These are phyloP conservation scores for Kryptolebias ocellatus DNA, from an alignment of 2,797 vertebrate species.

Conservation along the genomic window DNA sequence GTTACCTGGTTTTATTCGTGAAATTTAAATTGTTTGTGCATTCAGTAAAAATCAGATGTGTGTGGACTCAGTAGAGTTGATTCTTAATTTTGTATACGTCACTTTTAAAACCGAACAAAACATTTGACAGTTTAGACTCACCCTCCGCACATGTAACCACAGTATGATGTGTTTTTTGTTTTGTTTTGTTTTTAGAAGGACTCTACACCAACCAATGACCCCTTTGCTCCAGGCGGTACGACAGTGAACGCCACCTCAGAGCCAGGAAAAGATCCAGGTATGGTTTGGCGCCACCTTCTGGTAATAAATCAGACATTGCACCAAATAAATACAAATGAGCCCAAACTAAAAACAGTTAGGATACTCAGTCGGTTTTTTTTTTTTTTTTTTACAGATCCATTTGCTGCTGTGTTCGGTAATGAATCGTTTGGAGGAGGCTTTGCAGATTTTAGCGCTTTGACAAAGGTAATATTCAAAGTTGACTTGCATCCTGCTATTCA, in stretches of 20 bases:
- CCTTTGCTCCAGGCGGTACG: conserved; percentile 96
- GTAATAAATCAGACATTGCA: conserved; percentile 17
- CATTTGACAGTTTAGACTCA: too few species aligned
- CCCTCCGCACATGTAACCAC: neutral
- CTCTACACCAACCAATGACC: conserved; percentile 86
- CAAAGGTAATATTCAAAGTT: conserved; percentile 85
- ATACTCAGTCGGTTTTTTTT: conserved; percentile 3
- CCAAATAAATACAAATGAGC: neutral
- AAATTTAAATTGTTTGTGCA: neutral
- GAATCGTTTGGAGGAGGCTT: conserved; percentile 93
- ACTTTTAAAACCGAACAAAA: too few species aligned
- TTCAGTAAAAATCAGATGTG: neutral
- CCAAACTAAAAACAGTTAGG: neutral
- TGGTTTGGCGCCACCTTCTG: conserved; percentile 52
- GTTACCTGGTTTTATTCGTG: too few species aligned
- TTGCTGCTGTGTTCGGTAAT: conserved; percentile 93
- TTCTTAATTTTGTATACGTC: too few species aligned
- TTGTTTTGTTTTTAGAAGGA: conserved; percentile 81
- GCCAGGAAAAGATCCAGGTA: conserved; percentile 92
- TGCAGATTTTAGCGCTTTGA: conserved; percentile 92
- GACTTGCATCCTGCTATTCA: neutral
- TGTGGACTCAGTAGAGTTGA: neutral
- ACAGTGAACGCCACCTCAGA: conserved; percentile 86
- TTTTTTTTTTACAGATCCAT: conserved; percentile 89
- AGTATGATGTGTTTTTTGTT: neutral